Evolutionary conservation across 2,888 invertebrate species (phyloP), one percentile per base, ranked within the genome.

Genomic region (Rotaria magnacalcarata): DNA sequence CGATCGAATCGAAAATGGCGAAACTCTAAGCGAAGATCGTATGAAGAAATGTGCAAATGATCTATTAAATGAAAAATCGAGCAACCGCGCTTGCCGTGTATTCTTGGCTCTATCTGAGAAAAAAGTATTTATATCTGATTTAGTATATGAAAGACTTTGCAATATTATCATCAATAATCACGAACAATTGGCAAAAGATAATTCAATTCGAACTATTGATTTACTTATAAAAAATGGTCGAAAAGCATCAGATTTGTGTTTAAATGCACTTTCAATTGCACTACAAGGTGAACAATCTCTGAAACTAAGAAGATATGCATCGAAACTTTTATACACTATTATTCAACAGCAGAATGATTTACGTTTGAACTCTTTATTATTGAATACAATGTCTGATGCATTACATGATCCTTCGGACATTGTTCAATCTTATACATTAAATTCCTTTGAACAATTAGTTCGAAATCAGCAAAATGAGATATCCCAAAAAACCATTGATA

Each of bases 371-470:
- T 19, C 75, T 75, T 41, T 41, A 43, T 75, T 75, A 41, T 75
- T 75, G 43, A 41, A 75, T 41, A 21, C 34, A 41, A 75, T 75
- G 75, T 75, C 41, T 75, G 3, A 41, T 75, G 41, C 41, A 27
- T 41, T 50, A 50, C 2, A 75, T 75, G 75, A 75, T 75, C 14
- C 75, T 3, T 75, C 43, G 34, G n/a, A 16, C 19, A 27, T 5
- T 75, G 11, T 75, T 75, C 41, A 75, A 21, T 34, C 27, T 6
- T 19, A 75, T 75, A 75, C 21, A 21, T 5, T 75, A 34, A 7
- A 75, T 34, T 75, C 75, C 34, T 75, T 75, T 41, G 75, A 75
- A 75, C n/a, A 41, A 75, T 41, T 75, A 75, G 11, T 75, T 16
- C 75, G 19, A 4, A 75, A 75, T 34, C 11, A 34, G 11, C 41